Evolutionary conservation across 2,113 vertebrate genomes (phyloP).

Genomic region (Bujurquina vittata): DNA sequence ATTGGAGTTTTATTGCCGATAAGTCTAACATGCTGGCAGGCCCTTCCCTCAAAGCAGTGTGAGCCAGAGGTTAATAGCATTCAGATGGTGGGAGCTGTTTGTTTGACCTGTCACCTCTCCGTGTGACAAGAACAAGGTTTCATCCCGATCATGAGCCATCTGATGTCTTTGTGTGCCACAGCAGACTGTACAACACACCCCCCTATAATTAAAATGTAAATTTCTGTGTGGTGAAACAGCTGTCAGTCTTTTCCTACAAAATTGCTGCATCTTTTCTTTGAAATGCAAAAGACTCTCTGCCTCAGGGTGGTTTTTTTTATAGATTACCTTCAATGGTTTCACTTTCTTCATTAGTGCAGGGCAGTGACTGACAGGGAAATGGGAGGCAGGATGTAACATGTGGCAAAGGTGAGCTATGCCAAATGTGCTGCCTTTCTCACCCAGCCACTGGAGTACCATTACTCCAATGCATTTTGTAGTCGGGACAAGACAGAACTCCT

Average conservation of each 20-base stretch:
- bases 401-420: conserved; percentile 25
- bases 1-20: conserved; percentile 56
- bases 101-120: conserved; percentile 49
- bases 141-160: neutral
- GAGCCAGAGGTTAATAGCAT: conserved; percentile 57
- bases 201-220: neutral
- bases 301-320: neutral
- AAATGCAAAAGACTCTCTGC: neutral
- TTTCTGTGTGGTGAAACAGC: neutral
- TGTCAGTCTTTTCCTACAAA: neutral
- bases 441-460: conserved; percentile 22
- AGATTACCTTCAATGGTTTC: neutral
- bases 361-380: conserved; percentile 25
- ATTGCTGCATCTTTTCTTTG: neutral
- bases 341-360: conserved; percentile 18
- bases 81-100: conserved; percentile 44
- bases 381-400: conserved; percentile 20
- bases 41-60: conserved; percentile 30
- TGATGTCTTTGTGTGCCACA: neutral
- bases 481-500: conserved; percentile 3
- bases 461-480: conserved; percentile 40
- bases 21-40: conserved; percentile 33
- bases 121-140: neutral
- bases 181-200: neutral
- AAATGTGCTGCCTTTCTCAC: conserved; percentile 17